Evolutionary conservation across 2,113 vertebrate species (phyloP).

Genomic region (Hippocampus abdominalis): DNA sequence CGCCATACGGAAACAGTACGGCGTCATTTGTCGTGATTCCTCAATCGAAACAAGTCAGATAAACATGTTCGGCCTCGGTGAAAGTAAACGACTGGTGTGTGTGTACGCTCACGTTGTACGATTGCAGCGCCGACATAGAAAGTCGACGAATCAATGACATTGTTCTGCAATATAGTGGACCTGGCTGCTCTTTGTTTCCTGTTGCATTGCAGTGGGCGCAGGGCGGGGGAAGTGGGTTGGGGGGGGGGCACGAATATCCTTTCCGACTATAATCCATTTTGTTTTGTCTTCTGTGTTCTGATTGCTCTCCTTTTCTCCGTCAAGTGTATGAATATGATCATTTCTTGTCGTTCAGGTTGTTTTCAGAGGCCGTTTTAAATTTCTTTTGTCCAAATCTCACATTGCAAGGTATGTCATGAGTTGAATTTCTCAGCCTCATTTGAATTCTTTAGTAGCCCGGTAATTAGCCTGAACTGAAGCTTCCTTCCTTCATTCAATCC

Average conservation of each 20-base stretch:
- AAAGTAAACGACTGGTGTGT: slow-evolving; percentile 13
- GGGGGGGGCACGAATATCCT: slow-evolving; percentile 17
- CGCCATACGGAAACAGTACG: no score
- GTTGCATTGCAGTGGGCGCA: slow-evolving; percentile 5
- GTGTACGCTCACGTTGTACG: background rate
- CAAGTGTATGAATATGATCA: background rate
- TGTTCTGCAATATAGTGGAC: slow-evolving; percentile 27
- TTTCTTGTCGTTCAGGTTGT: background rate
- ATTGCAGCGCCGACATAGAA: slow-evolving; percentile 3
- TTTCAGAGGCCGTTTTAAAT: no score
- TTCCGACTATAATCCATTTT: slow-evolving; percentile 46
- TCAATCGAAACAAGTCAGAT: background rate
- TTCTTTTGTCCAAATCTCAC: background rate
- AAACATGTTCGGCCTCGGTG: background rate
- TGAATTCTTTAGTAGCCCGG: slow-evolving; percentile 3
- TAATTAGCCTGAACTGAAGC: slow-evolving; percentile 8
- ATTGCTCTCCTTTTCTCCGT: slow-evolving; percentile 25
- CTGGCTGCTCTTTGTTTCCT: slow-evolving; percentile 31
- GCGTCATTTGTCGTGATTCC: background rate
- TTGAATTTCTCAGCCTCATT: slow-evolving; percentile 2
- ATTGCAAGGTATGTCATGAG: background rate
- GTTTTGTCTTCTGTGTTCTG: slow-evolving; percentile 31
- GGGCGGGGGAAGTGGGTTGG: slow-evolving; percentile 6
- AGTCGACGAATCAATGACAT: slow-evolving; percentile 41
- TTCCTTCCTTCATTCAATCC: slow-evolving; percentile 2